These are phyloP conservation scores for Scrobipalpa costella DNA, from an alignment of 2,888 invertebrate genomes.

Conservation along the genomic window DNA sequence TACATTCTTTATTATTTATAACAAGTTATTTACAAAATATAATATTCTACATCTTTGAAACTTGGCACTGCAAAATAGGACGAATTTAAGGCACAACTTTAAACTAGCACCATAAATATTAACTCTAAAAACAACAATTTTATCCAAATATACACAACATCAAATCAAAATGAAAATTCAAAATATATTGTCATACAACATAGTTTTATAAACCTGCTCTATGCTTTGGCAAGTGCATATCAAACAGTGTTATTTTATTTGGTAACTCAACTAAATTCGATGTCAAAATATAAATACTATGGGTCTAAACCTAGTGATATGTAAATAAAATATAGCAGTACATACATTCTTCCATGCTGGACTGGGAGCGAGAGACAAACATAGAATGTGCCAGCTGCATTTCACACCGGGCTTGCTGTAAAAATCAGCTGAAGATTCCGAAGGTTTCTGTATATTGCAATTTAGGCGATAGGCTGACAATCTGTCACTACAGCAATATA, in stretches of 20 bases:
- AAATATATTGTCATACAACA: not conserved
- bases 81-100: constrained; percentile 34
- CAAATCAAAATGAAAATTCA: not conserved
- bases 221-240: not conserved
- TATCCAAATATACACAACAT: constrained; percentile 1
- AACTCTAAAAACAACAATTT: constrained; percentile 2
- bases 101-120: not conserved
- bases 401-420: too few relatives aligned
- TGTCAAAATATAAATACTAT: constrained; percentile 19
- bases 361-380: too few relatives aligned
- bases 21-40: constrained; percentile 26
- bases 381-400: too few relatives aligned
- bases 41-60: constrained; percentile 32
- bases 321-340: constrained; percentile 17
- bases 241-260: not conserved
- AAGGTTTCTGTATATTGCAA: too few relatives aligned
- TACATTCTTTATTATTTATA: constrained; percentile 40
- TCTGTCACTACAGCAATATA: too few relatives aligned
- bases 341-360: too few relatives aligned
- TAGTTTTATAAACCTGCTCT: not conserved
- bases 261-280: constrained; percentile 34
- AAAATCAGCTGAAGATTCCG: too few relatives aligned
- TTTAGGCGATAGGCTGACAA: too few relatives aligned
- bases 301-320: constrained; percentile 24
- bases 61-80: constrained; percentile 41